phyloP scores from a whole-genome alignment of 1,140 invertebrate genomes.

The Drosophila arawakana region DNA sequence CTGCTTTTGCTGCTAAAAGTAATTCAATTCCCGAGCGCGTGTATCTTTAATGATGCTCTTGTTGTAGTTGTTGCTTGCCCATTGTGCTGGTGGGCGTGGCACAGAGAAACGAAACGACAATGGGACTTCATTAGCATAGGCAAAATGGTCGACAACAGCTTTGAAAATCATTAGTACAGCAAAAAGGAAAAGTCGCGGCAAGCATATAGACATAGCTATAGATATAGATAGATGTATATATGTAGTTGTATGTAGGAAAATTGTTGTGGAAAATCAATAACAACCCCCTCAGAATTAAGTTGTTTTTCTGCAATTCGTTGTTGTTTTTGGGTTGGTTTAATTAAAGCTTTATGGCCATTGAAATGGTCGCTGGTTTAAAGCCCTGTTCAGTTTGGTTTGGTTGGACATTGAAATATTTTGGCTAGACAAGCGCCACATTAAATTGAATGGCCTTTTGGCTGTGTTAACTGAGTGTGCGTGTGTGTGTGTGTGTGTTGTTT shows the following conservation, averaged over 20 bases:
- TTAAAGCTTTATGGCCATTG: conserved; percentile 54
- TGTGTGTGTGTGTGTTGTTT: conserved; percentile 22
- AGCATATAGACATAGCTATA: too few relatives aligned
- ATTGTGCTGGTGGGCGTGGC: conserved; percentile 49
- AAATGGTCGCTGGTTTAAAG: conserved; percentile 21
- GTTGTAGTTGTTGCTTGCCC: conserved; percentile 10
- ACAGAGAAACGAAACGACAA: conserved; percentile 39
- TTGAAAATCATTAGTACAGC: conserved; percentile 32
- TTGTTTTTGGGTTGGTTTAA: conserved; percentile 32
- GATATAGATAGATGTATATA: too few relatives aligned
- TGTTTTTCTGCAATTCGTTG: not conserved
- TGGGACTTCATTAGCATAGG: conserved; percentile 76
- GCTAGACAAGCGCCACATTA: conserved; percentile 76
- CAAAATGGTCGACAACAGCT: conserved; percentile 51
- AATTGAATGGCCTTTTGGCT: conserved; percentile 65
- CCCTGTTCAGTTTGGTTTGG: not conserved
- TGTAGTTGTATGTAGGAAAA: not conserved
- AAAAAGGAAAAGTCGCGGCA: too few relatives aligned
- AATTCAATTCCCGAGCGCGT: conserved; percentile 51
- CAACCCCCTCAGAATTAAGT: conserved; percentile 24
- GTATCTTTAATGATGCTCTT: conserved; percentile 30
- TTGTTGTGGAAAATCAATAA: conserved; percentile 44
- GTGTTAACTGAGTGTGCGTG: conserved; percentile 2
- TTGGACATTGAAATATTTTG: conserved; percentile 65
- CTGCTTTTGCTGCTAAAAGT: conserved; percentile 51